Percentiles rank a stretch among this genome's conserved stretches.
Conservation (phyloP, 2,797 vertebrate genomes). For the Bovichtus diacanthus region DNA sequence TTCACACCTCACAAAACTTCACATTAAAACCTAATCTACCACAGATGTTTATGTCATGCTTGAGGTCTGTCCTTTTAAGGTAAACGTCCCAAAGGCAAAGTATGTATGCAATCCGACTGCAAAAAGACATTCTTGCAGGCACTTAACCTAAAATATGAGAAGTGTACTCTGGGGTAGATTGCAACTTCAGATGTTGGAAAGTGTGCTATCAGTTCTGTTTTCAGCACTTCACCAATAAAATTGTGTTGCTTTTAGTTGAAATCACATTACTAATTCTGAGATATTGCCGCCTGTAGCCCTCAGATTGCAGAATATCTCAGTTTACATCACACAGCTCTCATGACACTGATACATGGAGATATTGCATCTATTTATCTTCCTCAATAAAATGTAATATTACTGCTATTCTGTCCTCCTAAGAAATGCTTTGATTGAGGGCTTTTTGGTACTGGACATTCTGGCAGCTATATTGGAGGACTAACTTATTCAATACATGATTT, state of each 20-base stretch:
- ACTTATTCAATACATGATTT: neutral
- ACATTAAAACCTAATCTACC: neutral
- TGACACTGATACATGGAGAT: neutral
- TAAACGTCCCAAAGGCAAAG: neutral
- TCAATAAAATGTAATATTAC: neutral
- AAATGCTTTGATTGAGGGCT: neutral
- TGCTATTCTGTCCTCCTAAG: neutral
- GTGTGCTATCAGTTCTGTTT: neutral
- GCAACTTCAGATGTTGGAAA: neutral
- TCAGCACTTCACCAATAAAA: neutral
- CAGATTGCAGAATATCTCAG: constrained; percentile 20
- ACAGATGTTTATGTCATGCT: neutral
- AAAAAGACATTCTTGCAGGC: neutral
- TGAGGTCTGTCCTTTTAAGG: neutral
- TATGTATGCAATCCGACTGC: neutral
- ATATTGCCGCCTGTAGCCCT: constrained; percentile 13
- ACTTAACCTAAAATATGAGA: neutral
- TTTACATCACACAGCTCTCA: constrained; percentile 25
- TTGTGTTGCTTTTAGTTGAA: constrained; percentile 10
- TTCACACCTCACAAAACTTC: constrained; percentile 8
- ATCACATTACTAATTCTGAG: neutral
- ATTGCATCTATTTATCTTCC: constrained; percentile 19
- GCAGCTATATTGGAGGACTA: neutral
- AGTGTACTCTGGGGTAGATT: neutral
- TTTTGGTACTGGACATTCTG: neutral